A percentile compares a stretch with the other conserved stretches of the same genome.
Conservation (phyloP, 2,113 vertebrate species). For the Panthera leo region DNA sequence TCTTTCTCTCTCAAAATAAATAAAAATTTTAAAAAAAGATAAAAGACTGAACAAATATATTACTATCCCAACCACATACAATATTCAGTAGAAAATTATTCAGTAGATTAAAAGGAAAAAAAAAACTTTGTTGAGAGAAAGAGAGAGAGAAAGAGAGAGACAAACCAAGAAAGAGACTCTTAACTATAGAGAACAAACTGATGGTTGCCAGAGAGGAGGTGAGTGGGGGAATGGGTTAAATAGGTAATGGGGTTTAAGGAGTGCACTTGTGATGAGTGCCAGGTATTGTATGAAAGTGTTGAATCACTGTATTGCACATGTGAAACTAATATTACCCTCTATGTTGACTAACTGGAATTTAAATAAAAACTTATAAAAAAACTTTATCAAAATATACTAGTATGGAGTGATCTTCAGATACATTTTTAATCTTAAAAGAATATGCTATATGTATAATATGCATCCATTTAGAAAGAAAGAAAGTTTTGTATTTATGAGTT, state of each 20-base stretch:
- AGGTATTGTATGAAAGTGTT: not conserved
- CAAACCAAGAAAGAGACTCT: not conserved
- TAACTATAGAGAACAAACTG: not conserved
- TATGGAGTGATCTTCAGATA: not conserved
- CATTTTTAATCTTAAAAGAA: not conserved
- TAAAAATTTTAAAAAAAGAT: no score
- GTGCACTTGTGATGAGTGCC: not conserved
- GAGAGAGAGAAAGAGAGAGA: not conserved
- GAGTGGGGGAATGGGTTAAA: not conserved
- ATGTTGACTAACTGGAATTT: not conserved
- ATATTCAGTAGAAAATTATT: not conserved
- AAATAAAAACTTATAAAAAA: not conserved
- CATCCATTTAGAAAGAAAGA: not conserved
- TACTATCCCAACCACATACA: not conserved
- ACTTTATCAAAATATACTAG: not conserved
- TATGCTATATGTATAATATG: not conserved
- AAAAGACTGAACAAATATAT: not conserved
- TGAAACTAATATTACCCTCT: not conserved
- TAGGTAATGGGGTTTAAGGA: not conserved
- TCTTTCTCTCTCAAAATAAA: no score
- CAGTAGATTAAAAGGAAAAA: not conserved
- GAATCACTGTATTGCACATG: not conserved
- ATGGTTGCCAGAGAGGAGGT: not conserved
- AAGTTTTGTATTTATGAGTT: not conserved
- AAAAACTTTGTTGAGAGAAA: not conserved